Conservation (phyloP, 2,888 invertebrate genomes). For the Pandemis corylana region DNA sequence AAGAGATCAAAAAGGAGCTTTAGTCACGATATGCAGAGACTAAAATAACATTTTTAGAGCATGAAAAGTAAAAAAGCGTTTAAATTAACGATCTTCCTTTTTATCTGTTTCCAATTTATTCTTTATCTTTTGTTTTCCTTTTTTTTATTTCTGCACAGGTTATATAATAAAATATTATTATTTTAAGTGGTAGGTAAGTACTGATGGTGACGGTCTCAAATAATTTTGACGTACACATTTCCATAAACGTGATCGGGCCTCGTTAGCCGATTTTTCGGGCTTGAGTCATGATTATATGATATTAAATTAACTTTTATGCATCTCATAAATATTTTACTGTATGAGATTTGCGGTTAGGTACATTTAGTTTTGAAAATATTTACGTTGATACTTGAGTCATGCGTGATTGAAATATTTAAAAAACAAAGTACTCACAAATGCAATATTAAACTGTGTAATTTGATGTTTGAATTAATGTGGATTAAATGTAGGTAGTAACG, state of each 20-base stretch:
- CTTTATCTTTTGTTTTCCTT: too few relatives aligned
- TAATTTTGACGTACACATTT: slow-evolving; percentile 61
- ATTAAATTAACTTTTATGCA: slow-evolving; percentile 57
- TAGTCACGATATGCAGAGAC: too few relatives aligned
- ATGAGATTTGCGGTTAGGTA: slow-evolving; percentile 9
- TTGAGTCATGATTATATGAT: slow-evolving; percentile 62
- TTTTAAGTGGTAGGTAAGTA: slow-evolving; percentile 1
- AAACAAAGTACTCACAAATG: background rate
- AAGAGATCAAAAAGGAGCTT: too few relatives aligned
- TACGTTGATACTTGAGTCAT: background rate
- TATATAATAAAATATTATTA: background rate
- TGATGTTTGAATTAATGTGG: background rate
- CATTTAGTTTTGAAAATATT: background rate
- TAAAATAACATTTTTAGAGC: too few relatives aligned
- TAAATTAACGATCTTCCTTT: too few relatives aligned
- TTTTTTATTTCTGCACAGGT: too few relatives aligned
- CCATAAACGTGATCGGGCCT: slow-evolving; percentile 59
- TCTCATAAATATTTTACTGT: slow-evolving; percentile 48
- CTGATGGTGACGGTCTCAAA: slow-evolving; percentile 51
- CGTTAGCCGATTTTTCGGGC: slow-evolving; percentile 68
- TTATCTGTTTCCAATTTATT: too few relatives aligned
- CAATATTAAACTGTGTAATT: too few relatives aligned
- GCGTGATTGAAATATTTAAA: background rate
- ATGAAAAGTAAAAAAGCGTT: too few relatives aligned
- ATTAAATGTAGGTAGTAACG: background rate